Evolutionary conservation across 2,888 invertebrate species (phyloP).

Genomic region (Anticlea derivata): DNA sequence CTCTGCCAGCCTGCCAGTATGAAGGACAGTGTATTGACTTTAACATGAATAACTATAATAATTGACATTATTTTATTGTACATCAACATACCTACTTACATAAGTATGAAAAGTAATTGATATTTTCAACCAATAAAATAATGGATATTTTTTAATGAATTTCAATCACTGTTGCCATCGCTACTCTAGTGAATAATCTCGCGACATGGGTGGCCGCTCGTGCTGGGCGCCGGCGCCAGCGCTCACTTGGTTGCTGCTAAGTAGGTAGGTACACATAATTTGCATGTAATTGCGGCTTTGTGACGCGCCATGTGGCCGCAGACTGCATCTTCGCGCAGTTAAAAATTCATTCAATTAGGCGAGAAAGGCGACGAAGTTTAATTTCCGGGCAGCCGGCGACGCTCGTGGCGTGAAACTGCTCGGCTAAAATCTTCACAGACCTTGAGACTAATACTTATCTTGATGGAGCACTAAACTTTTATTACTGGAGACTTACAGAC

Average conservation of each 20-base stretch:
- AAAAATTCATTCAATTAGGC: conserved; percentile 81
- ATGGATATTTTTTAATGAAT: no score
- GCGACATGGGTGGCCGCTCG: conserved; percentile 39
- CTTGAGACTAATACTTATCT: conserved; percentile 11
- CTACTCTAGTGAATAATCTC: conserved; percentile 64
- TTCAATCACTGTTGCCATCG: no score
- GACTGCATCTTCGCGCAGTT: conserved; percentile 77
- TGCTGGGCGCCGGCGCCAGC: conserved; percentile 46
- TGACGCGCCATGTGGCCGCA: conserved; percentile 56
- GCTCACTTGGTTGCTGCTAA: conserved; percentile 56
- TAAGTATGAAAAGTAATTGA: no score
- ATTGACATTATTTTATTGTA: no score
- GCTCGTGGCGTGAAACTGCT: conserved; percentile 62
- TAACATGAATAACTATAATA: no score
- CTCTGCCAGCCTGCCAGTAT: no score
- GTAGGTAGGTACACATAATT: conserved; percentile 77
- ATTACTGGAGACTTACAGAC: background rate
- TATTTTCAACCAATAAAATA: no score
- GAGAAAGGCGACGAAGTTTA: conserved; percentile 71
- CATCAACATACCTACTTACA: no score
- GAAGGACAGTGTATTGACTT: no score
- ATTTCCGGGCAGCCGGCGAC: conserved; percentile 66
- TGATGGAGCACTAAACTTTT: background rate
- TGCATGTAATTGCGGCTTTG: conserved; percentile 80
- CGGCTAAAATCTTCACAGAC: conserved; percentile 60